Evolutionary conservation across 2,888 invertebrate genomes (phyloP).

Genomic region (Drosophila kanekoi): DNA sequence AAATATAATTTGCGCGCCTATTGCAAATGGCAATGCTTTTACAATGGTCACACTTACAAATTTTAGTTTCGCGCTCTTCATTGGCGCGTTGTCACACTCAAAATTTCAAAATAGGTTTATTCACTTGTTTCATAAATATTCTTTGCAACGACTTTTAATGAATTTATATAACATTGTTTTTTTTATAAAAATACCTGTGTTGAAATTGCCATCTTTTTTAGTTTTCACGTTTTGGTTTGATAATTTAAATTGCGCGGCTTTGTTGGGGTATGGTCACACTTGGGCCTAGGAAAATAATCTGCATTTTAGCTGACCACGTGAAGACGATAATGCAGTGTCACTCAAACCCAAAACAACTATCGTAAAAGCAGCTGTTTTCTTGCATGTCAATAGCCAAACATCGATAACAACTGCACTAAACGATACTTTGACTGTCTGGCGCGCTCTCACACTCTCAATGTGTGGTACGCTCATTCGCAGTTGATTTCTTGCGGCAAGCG

Average conservation of each 20-base stretch:
- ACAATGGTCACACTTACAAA: no score
- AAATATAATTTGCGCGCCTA: no score
- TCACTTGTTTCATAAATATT: no score
- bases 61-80: no score
- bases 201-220: no score
- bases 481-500: conserved; percentile 31
- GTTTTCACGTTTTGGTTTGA: neutral
- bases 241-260: neutral
- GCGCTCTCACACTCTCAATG: conserved; percentile 1
- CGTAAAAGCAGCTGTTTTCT: conserved; percentile 33
- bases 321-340: neutral
- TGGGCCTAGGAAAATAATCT: neutral
- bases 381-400: conserved; percentile 1
- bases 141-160: no score
- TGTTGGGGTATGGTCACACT: neutral
- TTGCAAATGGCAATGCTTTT: no score
- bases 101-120: no score
- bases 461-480: conserved; percentile 28
- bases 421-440: conserved; percentile 13
- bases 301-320: no score
- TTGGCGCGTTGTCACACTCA: no score
- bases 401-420: conserved; percentile 26
- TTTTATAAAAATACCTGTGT: no score
- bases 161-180: no score
- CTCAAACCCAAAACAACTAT: conserved; percentile 1